Evolutionary conservation across 1,140 invertebrate genomes (phyloP), one percentile per base, ranked within the genome.

Genomic region (Scylla paramamosain): DNA sequence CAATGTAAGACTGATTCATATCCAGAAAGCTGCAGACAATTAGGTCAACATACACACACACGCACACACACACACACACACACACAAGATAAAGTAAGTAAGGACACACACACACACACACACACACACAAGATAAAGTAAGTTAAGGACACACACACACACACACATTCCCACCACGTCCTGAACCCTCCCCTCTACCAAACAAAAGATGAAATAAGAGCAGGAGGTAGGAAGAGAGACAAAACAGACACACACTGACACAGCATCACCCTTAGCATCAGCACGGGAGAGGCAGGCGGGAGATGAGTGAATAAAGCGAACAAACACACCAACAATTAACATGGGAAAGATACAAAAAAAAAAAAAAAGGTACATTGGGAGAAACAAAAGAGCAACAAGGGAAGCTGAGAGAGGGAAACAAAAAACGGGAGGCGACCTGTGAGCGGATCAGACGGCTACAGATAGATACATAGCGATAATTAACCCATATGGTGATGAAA

Each of bases 41-140:
- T 31, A 86, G 12, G n/a, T 6, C 14, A 0, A 31, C 32, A 31
- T 16, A 86, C 83, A 86, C 83, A 25, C 83, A 86, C 83, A 86
- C 83, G 25, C 83, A 28, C 83, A 86, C 83, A 86, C 83, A 86
- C 83, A 86, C 83, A 86, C n/a, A 86, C 83, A 14, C 83, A 39
- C 39, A 39, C 39, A 39, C 39, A 39, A 39, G 39, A 39, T n/a
- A 25, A 83, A n/a, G 28, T 83, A 25, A 83, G 77, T 83, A 83
- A 25, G 1, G 28, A 59, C 52, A 59, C 32, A 86, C 32, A 86
- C 67, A 77, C 67, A 77, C 67, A 77, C 20, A 25, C n/a, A 88
- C 16, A 88, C 4, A 32, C 4, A 88, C 25, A 25, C 28, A 87
- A 31, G 84, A 87, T 31, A 87, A 48, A 48, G 14, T 48, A 48